A percentile compares a stretch with the other conserved stretches of the same genome.
phyloP scores from a whole-genome alignment of 2,113 vertebrate species.

The Cavia porcellus region DNA sequence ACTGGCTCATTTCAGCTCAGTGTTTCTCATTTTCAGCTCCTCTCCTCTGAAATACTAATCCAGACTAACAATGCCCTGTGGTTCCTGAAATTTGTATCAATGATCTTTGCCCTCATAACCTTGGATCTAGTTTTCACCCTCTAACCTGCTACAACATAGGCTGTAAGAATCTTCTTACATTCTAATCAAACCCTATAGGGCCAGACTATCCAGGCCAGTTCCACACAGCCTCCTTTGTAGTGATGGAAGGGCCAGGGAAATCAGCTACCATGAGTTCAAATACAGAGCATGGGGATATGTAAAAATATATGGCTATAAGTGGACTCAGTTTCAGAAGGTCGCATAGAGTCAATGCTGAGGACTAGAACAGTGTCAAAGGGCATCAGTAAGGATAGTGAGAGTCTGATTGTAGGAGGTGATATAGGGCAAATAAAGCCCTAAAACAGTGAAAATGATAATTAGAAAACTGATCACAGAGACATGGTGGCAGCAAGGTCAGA shows the following conservation, averaged over 20 bases:
- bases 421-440: background rate
- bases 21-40: conserved; percentile 3
- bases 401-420: background rate
- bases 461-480: background rate
- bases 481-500: background rate
- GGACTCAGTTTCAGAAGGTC: background rate
- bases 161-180: background rate
- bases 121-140: background rate
- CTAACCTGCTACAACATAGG: background rate
- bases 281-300: background rate
- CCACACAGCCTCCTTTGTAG: background rate
- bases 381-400: background rate
- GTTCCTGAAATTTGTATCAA: background rate
- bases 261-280: background rate
- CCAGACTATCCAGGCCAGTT: background rate
- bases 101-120: background rate
- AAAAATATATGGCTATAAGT: background rate
- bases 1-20: background rate
- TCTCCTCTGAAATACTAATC: background rate
- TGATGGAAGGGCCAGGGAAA: background rate
- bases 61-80: background rate
- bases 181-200: background rate
- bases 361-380: background rate
- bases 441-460: background rate
- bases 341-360: background rate